Evolutionary conservation across 2,113 vertebrate species (phyloP), one percentile per base, ranked within the genome.

Genomic region (Pardalotus punctatus): DNA sequence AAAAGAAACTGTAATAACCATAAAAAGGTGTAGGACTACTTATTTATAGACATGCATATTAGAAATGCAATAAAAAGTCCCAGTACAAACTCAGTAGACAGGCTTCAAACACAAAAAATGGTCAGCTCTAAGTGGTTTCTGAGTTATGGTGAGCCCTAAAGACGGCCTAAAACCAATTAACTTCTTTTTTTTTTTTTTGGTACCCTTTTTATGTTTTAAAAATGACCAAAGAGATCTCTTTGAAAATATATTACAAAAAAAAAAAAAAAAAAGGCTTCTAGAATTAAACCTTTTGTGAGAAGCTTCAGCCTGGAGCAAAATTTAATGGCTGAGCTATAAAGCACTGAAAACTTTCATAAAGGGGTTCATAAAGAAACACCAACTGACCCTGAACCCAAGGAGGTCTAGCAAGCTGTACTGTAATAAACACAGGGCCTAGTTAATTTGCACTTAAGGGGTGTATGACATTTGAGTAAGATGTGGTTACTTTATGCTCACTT

Each of bases 321-420:
- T 92, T 93, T 96, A 96, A 96, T 91, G 73, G 66, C 83, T 93
- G 73, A 81, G 88, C 92, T 86, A 85, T 96, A 95, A 97, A 96
- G 77, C 54, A 86, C 80, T 94, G 85, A 88, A 96, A 95, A 95
- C 64, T 96, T 96, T 93, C 93, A 95, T 96, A 95, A 92, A 96
- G 77, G 82, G 81, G 86, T 96, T 90, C 88, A 94, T 97, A 96
- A 97, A 96, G 95, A 91, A 94, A 90, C 81, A 94, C 62, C 90
- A 95, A 89, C 90, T 95, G 79, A 96, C 86, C 91, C 91, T 90
- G 92, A 95, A 94, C 69, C 57, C 54, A 69, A 94, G 85, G 85
- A 95, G 87, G 74, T 92, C 88, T 88, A 90, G 79, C 73, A 88
- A 92, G 60, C 77, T 85, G 28, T 33, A 10, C 76, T 76, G 73